phyloP scores from a whole-genome alignment of 2,888 invertebrate species.

The Rhabditoides inermis region DNA sequence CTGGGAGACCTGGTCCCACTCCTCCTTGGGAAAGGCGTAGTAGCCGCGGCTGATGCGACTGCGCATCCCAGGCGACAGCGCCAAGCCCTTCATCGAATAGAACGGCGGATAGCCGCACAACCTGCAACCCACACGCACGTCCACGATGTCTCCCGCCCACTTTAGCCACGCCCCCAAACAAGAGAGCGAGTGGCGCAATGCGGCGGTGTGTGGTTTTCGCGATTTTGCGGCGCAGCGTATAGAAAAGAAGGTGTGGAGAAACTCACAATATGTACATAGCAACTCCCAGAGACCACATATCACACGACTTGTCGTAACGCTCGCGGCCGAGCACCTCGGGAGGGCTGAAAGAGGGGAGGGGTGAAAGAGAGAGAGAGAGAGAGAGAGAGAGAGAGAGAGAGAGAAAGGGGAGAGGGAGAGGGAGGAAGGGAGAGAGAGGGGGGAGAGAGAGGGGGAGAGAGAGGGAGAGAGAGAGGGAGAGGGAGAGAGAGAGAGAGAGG shows the following conservation, averaged over 20 bases:
- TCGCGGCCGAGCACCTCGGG: conserved; percentile 88
- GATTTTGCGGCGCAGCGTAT: too few relatives aligned
- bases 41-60: conserved; percentile 86
- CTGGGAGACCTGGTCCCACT: conserved; percentile 84
- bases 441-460: too few relatives aligned
- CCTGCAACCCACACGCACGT: conserved; percentile 50
- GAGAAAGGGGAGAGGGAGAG: too few relatives aligned
- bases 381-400: neutral
- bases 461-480: neutral
- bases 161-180: too few relatives aligned
- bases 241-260: neutral
- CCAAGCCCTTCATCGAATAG: conserved; percentile 90
- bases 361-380: neutral
- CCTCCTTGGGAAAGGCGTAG: conserved; percentile 90
- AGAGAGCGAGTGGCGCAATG: too few relatives aligned
- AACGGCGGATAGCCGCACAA: conserved; percentile 97
- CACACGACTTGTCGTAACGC: conserved; percentile 96
- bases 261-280: conserved; percentile 93
- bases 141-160: too few relatives aligned
- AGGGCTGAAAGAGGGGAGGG: conserved; percentile 51
- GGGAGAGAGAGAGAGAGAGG: neutral
- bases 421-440: conserved; percentile 2
- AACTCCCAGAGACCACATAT: conserved; percentile 96
- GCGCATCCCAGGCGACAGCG: conserved; percentile 98
- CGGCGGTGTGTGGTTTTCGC: too few relatives aligned